Conservation (phyloP, 37 sponge, comb jelly and placozoan genomes). For the Dysidea cf. avara region DNA sequence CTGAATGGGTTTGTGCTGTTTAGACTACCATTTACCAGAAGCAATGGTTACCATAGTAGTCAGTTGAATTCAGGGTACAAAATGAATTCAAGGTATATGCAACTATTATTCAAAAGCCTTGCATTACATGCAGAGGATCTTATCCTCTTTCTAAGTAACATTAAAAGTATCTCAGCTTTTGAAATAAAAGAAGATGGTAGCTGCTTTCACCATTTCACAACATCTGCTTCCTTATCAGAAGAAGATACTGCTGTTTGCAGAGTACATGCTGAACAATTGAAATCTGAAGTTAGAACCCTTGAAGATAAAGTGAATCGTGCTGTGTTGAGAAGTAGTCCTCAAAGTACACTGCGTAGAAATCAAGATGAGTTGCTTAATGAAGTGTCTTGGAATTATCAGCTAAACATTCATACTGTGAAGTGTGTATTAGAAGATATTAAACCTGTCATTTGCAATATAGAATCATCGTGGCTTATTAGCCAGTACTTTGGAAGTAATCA, state of each 20-base stretch:
- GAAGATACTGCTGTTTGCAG: background rate
- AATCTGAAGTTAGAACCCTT: background rate
- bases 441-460: too few relatives aligned
- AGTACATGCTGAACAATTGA: background rate
- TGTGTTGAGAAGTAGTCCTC: too few relatives aligned
- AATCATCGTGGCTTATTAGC: constrained; percentile 25
- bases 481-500: constrained; percentile 10
- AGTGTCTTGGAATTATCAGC: too few relatives aligned
- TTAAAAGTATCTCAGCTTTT: constrained; percentile 50
- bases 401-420: too few relatives aligned
- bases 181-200: constrained; percentile 39
- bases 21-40: constrained; percentile 47
- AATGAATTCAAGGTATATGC: constrained; percentile 7
- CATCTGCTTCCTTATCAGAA: background rate
- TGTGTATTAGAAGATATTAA: too few relatives aligned
- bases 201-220: constrained; percentile 25
- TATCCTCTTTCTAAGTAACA: constrained; percentile 56
- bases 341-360: too few relatives aligned
- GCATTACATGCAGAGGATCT: constrained; percentile 17
- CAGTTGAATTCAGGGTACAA: background rate
- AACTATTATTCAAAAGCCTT: constrained; percentile 3
- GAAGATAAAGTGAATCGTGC: background rate
- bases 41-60: background rate
- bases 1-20: constrained; percentile 52
- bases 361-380: too few relatives aligned